phyloP scores from a whole-genome alignment of 2,797 vertebrate genomes.

The Rhodeus uyekii region DNA sequence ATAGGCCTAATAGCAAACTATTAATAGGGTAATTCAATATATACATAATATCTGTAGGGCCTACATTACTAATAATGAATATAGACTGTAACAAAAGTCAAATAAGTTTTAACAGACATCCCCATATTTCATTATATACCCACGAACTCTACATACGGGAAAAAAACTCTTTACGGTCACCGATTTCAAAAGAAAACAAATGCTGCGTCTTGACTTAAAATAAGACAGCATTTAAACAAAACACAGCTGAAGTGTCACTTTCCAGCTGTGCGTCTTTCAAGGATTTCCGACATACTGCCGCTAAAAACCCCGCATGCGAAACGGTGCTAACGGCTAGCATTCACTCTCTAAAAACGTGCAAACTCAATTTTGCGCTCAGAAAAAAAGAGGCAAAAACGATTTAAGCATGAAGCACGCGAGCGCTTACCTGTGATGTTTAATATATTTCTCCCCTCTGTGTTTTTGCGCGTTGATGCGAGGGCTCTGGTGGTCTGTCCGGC shows the following conservation, averaged over 20 bases:
- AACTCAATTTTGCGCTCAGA: not conserved
- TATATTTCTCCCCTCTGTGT: not conserved
- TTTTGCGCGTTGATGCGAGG: not conserved
- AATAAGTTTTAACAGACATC: not conserved
- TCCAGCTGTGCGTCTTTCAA: not conserved
- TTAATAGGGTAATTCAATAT: not conserved
- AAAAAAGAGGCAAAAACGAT: not conserved
- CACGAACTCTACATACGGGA: not conserved
- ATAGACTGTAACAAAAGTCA: not conserved
- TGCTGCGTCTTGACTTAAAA: too few species aligned
- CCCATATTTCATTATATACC: not conserved
- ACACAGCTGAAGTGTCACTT: not conserved
- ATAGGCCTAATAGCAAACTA: not conserved
- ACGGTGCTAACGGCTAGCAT: conserved; percentile 46
- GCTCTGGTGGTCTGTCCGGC: not conserved
- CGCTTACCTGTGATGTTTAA: conserved; percentile 22
- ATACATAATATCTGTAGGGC: not conserved
- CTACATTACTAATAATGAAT: not conserved
- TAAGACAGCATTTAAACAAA: not conserved
- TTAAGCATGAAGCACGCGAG: not conserved
- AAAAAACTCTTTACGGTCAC: not conserved
- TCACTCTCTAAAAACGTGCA: not conserved
- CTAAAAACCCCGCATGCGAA: conserved; percentile 26
- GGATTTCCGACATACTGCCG: not conserved
- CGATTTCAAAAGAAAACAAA: not conserved